Evolutionary conservation across 2,888 invertebrate species (phyloP), one percentile per base, ranked within the genome.

Genomic region (Tanytarsus gracilentus): DNA sequence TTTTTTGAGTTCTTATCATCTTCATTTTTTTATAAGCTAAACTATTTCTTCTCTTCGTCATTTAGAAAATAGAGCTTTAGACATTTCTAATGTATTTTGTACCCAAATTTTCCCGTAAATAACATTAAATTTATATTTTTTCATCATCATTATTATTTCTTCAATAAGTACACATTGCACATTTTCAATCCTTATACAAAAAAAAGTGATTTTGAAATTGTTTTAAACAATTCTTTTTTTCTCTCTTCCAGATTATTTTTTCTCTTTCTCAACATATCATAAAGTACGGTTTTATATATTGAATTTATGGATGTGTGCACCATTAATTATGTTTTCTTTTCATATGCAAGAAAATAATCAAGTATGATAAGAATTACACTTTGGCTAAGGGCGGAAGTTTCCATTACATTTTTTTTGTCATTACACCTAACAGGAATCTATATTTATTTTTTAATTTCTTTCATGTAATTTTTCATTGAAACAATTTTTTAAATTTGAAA

Each of bases 301-400:
- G 16, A 33, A 11, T 56, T 29, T 55, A 11, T 36, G 5, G 25
- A 21, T 33, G 33, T 55, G 55, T 58, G 58, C 58, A 58, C 58
- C 39, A 33, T 40, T 39, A 14, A 23, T 18, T 27, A 56, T 56
- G 11, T 52, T 52, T 53, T 53, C 14, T 55, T 55, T 48, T 30
- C n/a, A 26, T 48, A 9, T 23, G 16, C 48, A 50, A n/a, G n/a
- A n/a, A n/a, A n/a, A n/a, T n/a, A n/a, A n/a, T n/a, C n/a, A n/a
- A n/a, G n/a, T n/a, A n/a, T n/a, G n/a, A 44, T 2, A 33, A 44
- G 40, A 44, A 23, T 62, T 59, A 63, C 62, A 63, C 63, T 63
- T 63, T 63, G 63, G 63, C 63, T 63, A 63, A 61, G 63, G 63
- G 62, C 62, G 63, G 62, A 63, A 62, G 62, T 61, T 61, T 53